These are phyloP conservation scores for Columba janthina DNA, from an alignment of 2,113 vertebrate species.

Conservation along the genomic window DNA sequence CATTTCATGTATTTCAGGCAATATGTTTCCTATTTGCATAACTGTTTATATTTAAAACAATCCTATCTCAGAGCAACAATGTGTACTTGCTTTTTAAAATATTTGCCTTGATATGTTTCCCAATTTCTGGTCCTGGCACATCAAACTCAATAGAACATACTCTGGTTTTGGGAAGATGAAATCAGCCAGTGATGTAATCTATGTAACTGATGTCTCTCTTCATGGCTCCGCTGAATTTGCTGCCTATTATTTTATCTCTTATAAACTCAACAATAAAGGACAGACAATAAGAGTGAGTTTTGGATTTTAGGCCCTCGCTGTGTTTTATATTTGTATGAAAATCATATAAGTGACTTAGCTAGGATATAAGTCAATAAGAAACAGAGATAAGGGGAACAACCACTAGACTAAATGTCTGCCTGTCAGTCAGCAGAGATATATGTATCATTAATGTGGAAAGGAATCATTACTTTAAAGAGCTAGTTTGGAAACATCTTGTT, in stretches of 20 bases:
- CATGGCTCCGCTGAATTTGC: slow-evolving; percentile 32
- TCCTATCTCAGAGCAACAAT: slow-evolving; percentile 74
- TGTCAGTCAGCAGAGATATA: not conserved
- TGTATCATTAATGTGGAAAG: not conserved
- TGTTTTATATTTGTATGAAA: slow-evolving; percentile 58
- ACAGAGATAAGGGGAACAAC: not conserved
- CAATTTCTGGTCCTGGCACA: slow-evolving; percentile 77
- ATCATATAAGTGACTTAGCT: not conserved
- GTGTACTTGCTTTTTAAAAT: slow-evolving; percentile 73
- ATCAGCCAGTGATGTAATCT: slow-evolving; percentile 70
- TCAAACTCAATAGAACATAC: slow-evolving; percentile 74
- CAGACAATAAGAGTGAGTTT: not conserved
- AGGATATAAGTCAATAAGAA: not conserved
- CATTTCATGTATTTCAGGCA: slow-evolving; percentile 66
- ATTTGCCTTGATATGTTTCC: slow-evolving; percentile 80
- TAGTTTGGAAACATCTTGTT: not conserved
- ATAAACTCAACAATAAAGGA: slow-evolving; percentile 24
- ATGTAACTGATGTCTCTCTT: slow-evolving; percentile 45
- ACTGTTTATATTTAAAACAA: slow-evolving; percentile 77
- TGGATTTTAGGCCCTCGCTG: slow-evolving; percentile 29
- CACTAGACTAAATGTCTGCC: not conserved
- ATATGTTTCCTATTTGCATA: slow-evolving; percentile 79
- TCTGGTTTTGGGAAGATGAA: slow-evolving; percentile 65
- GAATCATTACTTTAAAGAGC: not conserved
- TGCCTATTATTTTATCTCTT: slow-evolving; percentile 62